Evolutionary conservation across 2,888 invertebrate genomes (phyloP).

Genomic region (Phortica okadai): DNA sequence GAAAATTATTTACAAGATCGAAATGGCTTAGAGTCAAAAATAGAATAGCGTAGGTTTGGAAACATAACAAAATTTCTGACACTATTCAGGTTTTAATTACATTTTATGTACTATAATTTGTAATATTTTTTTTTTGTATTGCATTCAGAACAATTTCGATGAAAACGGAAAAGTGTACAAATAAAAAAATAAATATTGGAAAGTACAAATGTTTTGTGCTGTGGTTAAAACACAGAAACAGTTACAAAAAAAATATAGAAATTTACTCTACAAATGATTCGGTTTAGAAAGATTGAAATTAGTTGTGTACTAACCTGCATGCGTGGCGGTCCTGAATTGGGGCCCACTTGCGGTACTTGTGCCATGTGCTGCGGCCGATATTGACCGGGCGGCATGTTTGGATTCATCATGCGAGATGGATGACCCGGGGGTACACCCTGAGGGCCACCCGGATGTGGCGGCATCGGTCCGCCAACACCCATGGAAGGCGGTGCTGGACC

Average conservation of each 20-base stretch:
- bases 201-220: conserved; percentile 40
- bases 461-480: conserved; percentile 74
- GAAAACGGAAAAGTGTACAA: conserved; percentile 41
- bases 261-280: conserved; percentile 29
- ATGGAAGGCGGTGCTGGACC: conserved; percentile 76
- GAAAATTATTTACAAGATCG: conserved; percentile 48
- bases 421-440: conserved; percentile 78
- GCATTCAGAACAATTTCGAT: conserved; percentile 75
- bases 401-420: conserved; percentile 80
- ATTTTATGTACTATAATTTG: neutral
- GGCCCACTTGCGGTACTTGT: conserved; percentile 79
- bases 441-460: conserved; percentile 76
- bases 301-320: conserved; percentile 78
- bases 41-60: conserved; percentile 4
- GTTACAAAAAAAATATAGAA: conserved; percentile 37
- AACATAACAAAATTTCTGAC: conserved; percentile 38
- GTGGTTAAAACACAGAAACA: conserved; percentile 39
- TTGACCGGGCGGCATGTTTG: conserved; percentile 78
- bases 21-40: conserved; percentile 16
- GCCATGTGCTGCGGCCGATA: conserved; percentile 80
- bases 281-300: conserved; percentile 21
- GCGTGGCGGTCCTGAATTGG: conserved; percentile 80
- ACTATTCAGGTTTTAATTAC: conserved; percentile 6
- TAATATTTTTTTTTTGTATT: conserved; percentile 47
- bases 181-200: conserved; percentile 43